These are phyloP conservation scores for Sinella curviseta DNA, from an alignment of 1,140 invertebrate genomes.

Conservation along the genomic window DNA sequence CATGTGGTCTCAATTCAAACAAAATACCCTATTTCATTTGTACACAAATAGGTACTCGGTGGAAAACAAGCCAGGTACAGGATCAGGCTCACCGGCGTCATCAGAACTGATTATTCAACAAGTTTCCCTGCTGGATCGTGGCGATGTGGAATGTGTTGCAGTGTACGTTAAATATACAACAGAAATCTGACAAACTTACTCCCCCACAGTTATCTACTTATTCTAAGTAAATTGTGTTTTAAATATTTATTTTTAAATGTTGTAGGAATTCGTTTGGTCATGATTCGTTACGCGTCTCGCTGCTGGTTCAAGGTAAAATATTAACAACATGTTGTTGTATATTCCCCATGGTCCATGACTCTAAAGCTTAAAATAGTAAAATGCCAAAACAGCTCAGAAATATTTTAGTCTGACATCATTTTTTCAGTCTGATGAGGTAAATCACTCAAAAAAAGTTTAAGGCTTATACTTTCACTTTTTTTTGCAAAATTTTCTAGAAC, in stretches of 20 bases:
- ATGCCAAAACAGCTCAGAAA: neutral
- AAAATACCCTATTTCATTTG: neutral
- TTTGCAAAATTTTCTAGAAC: conserved; percentile 49
- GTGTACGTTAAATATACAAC: conserved; percentile 26
- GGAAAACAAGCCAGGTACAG: conserved; percentile 25
- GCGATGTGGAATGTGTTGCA: conserved; percentile 41
- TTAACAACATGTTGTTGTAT: neutral
- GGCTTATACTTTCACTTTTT: neutral
- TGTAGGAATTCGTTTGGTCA: conserved; percentile 57
- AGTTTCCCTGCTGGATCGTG: conserved; percentile 36
- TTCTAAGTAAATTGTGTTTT: too few species aligned
- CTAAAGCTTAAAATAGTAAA: too few species aligned
- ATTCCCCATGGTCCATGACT: neutral
- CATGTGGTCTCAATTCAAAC: too few species aligned
- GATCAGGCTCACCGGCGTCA: conserved; percentile 8
- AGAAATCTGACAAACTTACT: neutral
- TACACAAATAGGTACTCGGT: conserved; percentile 26
- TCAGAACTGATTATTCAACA: conserved; percentile 42
- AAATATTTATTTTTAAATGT: too few species aligned
- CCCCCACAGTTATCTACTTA: neutral
- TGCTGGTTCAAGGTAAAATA: conserved; percentile 59
- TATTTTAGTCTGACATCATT: neutral
- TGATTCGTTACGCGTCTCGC: conserved; percentile 57
- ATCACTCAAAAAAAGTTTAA: too few species aligned
- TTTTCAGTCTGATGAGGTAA: neutral